Evolutionary conservation across 2,888 invertebrate species (phyloP).

Genomic region (Tipula vernalis): DNA sequence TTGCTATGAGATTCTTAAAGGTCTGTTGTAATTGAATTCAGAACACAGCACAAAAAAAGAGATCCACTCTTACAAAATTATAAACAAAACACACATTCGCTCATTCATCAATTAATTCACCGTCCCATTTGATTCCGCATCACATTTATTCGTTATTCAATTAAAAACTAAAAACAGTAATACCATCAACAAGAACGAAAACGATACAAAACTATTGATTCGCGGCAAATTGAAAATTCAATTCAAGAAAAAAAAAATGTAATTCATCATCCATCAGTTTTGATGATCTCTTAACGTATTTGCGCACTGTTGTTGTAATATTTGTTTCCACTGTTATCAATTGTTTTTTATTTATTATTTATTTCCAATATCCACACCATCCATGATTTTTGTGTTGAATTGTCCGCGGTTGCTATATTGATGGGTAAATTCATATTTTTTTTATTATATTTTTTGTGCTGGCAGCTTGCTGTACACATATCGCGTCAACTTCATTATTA

Average conservation of each 20-base stretch:
- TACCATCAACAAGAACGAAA: background rate
- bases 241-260: background rate
- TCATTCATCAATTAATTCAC: background rate
- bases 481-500: background rate
- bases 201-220: background rate
- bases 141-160: constrained; percentile 4
- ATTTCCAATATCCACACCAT: background rate
- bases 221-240: background rate
- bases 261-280: background rate
- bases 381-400: background rate
- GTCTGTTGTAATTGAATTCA: background rate
- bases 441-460: background rate
- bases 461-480: background rate
- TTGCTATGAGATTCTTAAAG: background rate
- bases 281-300: background rate
- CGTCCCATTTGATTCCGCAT: background rate
- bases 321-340: background rate
- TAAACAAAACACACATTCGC: background rate
- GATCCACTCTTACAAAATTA: background rate
- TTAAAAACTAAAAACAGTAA: background rate
- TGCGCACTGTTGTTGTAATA: background rate
- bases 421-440: background rate
- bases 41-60: background rate
- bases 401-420: background rate
- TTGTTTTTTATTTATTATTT: background rate